A percentile compares a stretch with the other conserved stretches of the same genome.
phyloP scores from a whole-genome alignment of 2,113 vertebrate species.

The Siniperca knerii region DNA sequence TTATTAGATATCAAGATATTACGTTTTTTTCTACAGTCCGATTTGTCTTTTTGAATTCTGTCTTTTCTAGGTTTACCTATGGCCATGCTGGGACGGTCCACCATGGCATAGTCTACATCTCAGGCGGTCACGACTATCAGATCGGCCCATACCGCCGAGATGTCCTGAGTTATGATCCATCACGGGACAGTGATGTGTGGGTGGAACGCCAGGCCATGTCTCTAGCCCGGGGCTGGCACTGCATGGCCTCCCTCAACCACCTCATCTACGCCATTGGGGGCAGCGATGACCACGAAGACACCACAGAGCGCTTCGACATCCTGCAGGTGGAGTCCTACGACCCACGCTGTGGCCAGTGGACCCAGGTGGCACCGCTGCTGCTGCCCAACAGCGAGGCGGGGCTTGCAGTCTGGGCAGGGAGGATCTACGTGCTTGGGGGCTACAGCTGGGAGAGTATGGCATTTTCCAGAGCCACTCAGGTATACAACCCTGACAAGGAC shows the following conservation, averaged over 20 bases:
- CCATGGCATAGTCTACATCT: slow-evolving; percentile 92
- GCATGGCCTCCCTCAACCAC: slow-evolving; percentile 93
- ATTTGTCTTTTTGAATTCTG: background rate
- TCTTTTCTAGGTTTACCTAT: slow-evolving; percentile 88
- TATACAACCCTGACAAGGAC: slow-evolving; percentile 87
- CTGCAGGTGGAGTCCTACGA: slow-evolving; percentile 93
- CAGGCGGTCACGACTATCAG: slow-evolving; percentile 95
- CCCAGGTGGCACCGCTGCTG: slow-evolving; percentile 86
- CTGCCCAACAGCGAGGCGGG: slow-evolving; percentile 95
- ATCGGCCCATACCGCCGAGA: slow-evolving; percentile 93
- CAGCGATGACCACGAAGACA: slow-evolving; percentile 92
- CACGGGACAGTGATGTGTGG: slow-evolving; percentile 85
- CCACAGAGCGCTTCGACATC: slow-evolving; percentile 94
- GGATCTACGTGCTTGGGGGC: slow-evolving; percentile 94
- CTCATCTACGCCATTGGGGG: slow-evolving; percentile 93
- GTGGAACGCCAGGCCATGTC: slow-evolving; percentile 90
- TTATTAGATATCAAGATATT: background rate
- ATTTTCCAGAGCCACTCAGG: slow-evolving; percentile 92
- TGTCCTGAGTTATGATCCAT: slow-evolving; percentile 91
- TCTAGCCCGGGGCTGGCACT: slow-evolving; percentile 93
- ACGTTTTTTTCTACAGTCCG: too few relatives aligned
- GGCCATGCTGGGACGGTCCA: slow-evolving; percentile 93
- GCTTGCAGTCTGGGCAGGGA: slow-evolving; percentile 88
- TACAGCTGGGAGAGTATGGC: slow-evolving; percentile 96
- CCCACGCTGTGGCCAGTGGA: slow-evolving; percentile 92